Percentiles rank a stretch among this genome's conserved stretches.
Evolutionary conservation across 1,140 invertebrate species (phyloP).

Genomic region (Calycopis cecrops): DNA sequence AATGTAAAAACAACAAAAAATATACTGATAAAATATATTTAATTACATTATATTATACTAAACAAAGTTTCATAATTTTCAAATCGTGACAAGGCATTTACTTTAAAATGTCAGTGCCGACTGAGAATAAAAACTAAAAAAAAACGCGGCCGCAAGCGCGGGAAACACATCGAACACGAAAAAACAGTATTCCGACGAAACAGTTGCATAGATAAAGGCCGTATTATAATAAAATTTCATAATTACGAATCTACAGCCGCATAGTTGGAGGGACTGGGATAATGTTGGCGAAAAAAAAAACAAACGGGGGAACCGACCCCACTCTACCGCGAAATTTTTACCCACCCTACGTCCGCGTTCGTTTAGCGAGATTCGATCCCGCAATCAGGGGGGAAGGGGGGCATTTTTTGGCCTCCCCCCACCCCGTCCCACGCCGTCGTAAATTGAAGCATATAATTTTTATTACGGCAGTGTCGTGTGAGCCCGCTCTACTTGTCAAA

Average conservation of each 20-base stretch:
- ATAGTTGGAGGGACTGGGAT: slow-evolving; percentile 67
- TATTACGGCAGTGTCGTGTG: slow-evolving; percentile 69
- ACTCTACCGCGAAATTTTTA: slow-evolving; percentile 57
- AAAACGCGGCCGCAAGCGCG: slow-evolving; percentile 12
- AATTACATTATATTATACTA: too few relatives aligned
- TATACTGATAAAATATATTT: too few relatives aligned
- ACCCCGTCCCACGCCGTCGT: slow-evolving; percentile 47
- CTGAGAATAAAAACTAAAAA: background rate
- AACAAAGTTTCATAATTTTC: too few relatives aligned
- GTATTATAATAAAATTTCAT: slow-evolving; percentile 55
- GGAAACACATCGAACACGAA: slow-evolving; percentile 16
- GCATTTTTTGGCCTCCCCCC: slow-evolving; percentile 50
- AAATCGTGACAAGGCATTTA: too few relatives aligned
- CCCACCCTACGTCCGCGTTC: slow-evolving; percentile 45
- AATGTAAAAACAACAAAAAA: too few relatives aligned
- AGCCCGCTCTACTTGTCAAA: slow-evolving; percentile 54
- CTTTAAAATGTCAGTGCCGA: background rate
- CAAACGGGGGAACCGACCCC: slow-evolving; percentile 41
- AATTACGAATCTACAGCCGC: slow-evolving; percentile 58
- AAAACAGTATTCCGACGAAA: slow-evolving; percentile 24
- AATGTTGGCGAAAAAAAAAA: slow-evolving; percentile 63
- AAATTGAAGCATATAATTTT: slow-evolving; percentile 75
- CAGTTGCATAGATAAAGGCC: slow-evolving; percentile 16
- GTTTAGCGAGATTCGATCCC: slow-evolving; percentile 73
- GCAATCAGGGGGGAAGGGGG: slow-evolving; percentile 59